A percentile compares a stretch with the other conserved stretches of the same genome.
Evolutionary conservation across 2,888 invertebrate genomes (phyloP).

Genomic region (Oeneis ivallda): DNA sequence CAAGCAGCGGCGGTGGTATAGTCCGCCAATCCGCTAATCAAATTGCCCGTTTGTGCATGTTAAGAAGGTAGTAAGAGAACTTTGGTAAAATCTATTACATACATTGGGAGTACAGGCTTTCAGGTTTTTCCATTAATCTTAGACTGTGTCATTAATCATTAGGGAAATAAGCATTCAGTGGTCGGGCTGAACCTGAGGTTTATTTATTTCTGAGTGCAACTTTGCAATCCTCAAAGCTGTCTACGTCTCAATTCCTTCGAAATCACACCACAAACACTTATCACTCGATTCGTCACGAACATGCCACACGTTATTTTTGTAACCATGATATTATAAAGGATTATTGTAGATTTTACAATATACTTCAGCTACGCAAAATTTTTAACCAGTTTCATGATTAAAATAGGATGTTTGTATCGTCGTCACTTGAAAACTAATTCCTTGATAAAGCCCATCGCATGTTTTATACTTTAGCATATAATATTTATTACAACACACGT

Average conservation of each 20-base stretch:
- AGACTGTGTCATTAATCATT: neutral
- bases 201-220: neutral
- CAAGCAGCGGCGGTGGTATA: too few relatives aligned
- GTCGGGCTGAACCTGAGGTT: neutral
- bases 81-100: too few relatives aligned
- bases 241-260: conserved; percentile 28
- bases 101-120: too few relatives aligned
- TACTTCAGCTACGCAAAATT: conserved; percentile 22
- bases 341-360: neutral
- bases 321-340: neutral
- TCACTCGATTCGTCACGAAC: conserved; percentile 11
- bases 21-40: too few relatives aligned
- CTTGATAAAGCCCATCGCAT: conserved; percentile 54
- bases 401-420: conserved; percentile 42
- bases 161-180: neutral
- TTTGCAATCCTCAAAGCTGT: neutral
- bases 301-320: neutral
- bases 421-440: conserved; percentile 57
- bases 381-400: conserved; percentile 66
- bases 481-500: conserved; percentile 63
- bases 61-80: too few relatives aligned
- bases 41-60: too few relatives aligned
- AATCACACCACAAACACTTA: conserved; percentile 33
- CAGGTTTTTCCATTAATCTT: neutral
- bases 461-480: conserved; percentile 68